Base-by-base conservation (phyloP, 2,888 invertebrate species). In the Coelopa pilipes region DNA sequence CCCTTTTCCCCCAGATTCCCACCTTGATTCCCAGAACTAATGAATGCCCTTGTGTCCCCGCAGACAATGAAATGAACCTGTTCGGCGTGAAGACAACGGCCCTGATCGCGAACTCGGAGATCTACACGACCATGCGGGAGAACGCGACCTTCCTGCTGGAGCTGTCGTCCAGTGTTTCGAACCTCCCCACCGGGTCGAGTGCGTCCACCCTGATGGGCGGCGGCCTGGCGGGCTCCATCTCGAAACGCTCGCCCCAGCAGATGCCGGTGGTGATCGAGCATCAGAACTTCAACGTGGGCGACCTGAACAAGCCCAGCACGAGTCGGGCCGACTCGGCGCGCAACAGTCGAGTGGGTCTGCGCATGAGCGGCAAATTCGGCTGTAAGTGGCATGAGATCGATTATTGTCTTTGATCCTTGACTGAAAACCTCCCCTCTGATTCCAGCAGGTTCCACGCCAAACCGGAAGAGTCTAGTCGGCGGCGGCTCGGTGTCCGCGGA, bases 111-210 rank as follows among this genome's bases (percentile, higher is more conserved):
- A 88, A 88, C 70, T 83, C 87, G 0, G 88, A 88, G 76, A 85
- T 87, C n/a, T 88, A 87, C 68, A 86, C 86, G 47, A 91, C 94
- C 7, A 94, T 98, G 91, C 94, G 94, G 81, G 96, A 96, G 84
- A 99, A 99, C 86, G 97, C 99, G 0, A 91, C 96, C 87, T 99
- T 98, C 85, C 88, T 99, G 13, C 89, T 99, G 75, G 97, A 98
- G 84, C 87, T 98, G 71, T 95, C 95, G 0, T 94, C 96, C 76
- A 92, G 94, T 1, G 80, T 81, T 19, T 78, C 83, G 0, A 82
- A 79, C 74, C 72, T 82, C 17, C 80, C 82, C 4, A 75, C 78
- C 15, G 68, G 67, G 0, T 71, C 70, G 21, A 57, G 66, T 15
- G 62, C 46, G 3, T 55, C 21, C 12, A 19, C 50, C 12, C 72